Evolutionary conservation across 2,113 vertebrate genomes (phyloP), one percentile per base, ranked within the genome.

Genomic region (Atlantisia rogersi): DNA sequence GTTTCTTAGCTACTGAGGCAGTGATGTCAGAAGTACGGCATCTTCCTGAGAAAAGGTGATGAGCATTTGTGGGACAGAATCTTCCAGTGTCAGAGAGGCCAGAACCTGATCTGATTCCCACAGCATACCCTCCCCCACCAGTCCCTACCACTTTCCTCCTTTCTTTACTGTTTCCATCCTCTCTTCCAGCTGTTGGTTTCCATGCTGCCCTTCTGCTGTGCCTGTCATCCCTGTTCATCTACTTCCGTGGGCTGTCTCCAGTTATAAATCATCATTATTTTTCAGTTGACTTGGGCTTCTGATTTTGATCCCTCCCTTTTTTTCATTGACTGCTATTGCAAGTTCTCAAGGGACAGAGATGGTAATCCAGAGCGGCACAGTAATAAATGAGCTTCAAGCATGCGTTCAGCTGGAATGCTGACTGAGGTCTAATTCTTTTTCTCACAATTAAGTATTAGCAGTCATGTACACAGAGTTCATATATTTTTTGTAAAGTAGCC

Each of bases 191-290:
- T 0, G 0, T 1, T 52, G 29, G 25, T 86, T 95, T 95, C 79
- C 10, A 8, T 31, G 39, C 35, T 86, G 32, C 53, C 29, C 16
- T 92, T 82, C 56, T 89, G 53, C 56, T 76, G 35, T 69, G 35
- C 44, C 37, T 53, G 39, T 71, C 52, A 75, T 53, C 21, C 21
- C 73, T 0, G 1, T 75, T 58, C 25, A 29, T 88, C 52, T 88
- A 11, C 0, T 7, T 77, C 80, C 8, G 5, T 12, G 6, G 20
- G 20, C 68, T 86, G 35, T 88, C 68, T 71, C n/a, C 63, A 86
- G 35, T 90, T 93, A 84, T 24, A 92, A 88, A 60, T 68, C 39
- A 62, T 78, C 15, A 10, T 76, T 56, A 86, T 81, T 92, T 96
- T 96, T 75, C 68, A 44, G 64, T 84, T 78, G 71, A 82, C 50